Evolutionary conservation across 2,113 vertebrate species (phyloP).

Genomic region (Epinephelus fuscoguttatus): DNA sequence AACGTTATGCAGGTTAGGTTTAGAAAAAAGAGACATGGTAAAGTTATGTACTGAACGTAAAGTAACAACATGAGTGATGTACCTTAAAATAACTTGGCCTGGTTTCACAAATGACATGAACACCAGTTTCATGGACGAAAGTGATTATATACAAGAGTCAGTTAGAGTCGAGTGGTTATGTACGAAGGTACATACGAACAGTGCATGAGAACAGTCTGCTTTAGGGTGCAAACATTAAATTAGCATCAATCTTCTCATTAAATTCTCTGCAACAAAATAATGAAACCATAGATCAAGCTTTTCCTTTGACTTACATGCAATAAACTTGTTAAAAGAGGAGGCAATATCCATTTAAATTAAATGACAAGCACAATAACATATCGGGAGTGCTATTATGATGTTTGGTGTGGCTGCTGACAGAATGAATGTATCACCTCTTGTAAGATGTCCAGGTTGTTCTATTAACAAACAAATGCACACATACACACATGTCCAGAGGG

Average conservation of each 20-base stretch:
- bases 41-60: too few species aligned
- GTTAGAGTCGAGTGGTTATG: too few species aligned
- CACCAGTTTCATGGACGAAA: too few species aligned
- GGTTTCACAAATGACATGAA: too few species aligned
- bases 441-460: slow-evolving; percentile 22
- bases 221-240: background rate
- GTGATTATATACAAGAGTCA: too few species aligned
- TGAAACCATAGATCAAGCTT: background rate
- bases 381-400: background rate
- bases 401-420: slow-evolving; percentile 24
- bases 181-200: too few species aligned
- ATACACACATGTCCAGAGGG: slow-evolving; percentile 48
- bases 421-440: slow-evolving; percentile 31
- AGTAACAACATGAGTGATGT: too few species aligned
- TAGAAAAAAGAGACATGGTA: too few species aligned
- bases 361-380: background rate
- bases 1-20: too few species aligned
- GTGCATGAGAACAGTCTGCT: too few species aligned
- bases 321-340: background rate
- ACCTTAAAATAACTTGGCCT: too few species aligned
- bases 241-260: background rate
- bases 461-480: slow-evolving; percentile 11
- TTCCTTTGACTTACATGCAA: background rate
- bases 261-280: background rate
- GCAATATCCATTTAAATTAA: background rate